phyloP scores from a whole-genome alignment of 2,797 vertebrate species.

The Myripristis jacobus region DNA sequence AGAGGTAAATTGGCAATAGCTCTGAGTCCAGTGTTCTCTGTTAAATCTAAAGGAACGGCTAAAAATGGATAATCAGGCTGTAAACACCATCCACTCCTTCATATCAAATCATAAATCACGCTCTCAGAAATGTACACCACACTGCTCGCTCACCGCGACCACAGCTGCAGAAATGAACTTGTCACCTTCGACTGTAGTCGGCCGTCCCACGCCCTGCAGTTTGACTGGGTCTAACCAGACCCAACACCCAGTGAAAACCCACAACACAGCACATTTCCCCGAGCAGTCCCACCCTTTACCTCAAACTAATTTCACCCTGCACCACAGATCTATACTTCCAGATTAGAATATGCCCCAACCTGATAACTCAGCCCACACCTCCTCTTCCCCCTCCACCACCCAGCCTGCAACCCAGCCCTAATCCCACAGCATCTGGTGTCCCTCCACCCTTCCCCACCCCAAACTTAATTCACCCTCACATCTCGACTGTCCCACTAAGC shows the following conservation, averaged over 20 bases:
- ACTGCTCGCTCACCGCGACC: no score
- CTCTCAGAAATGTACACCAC: conserved; percentile 1
- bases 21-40: no score
- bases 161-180: conserved; percentile 24
- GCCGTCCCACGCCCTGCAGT: conserved; percentile 33
- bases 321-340: conserved; percentile 18
- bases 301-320: conserved; percentile 35
- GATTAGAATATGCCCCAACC: conserved; percentile 9
- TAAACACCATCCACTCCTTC: no score
- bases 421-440: conserved; percentile 27
- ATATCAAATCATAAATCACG: conserved; percentile 17
- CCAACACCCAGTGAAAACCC: conserved; percentile 39
- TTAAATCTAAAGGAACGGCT: no score
- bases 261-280: conserved; percentile 29
- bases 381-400: not conserved
- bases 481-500: conserved; percentile 26
- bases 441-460: conserved; percentile 36
- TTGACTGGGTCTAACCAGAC: conserved; percentile 11
- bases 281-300: conserved; percentile 22
- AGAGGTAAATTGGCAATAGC: no score
- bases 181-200: not conserved
- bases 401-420: conserved; percentile 31
- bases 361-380: not conserved
- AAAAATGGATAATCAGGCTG: no score
- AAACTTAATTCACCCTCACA: conserved; percentile 25